Percentiles rank a stretch among this genome's conserved stretches.
These are phyloP conservation scores for Exephanes ischioxanthus DNA, from an alignment of 2,888 invertebrate species.

Conservation along the genomic window DNA sequence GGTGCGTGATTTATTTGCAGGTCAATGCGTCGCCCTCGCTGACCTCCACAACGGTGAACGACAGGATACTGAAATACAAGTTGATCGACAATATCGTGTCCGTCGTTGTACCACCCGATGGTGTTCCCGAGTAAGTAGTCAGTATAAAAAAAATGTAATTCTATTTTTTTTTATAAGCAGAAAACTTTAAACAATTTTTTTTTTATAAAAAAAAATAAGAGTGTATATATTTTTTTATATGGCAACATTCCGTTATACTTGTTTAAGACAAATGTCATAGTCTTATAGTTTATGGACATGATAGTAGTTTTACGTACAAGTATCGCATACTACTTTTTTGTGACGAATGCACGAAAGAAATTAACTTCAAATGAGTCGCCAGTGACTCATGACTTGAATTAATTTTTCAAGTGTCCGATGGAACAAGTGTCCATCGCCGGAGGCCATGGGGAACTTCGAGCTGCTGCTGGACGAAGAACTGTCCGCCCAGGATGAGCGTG, in stretches of 20 bases:
- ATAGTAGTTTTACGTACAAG: too few species aligned
- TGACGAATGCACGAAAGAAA: too few species aligned
- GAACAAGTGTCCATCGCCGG: constrained; percentile 92
- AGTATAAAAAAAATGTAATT: not conserved
- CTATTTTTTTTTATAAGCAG: not conserved
- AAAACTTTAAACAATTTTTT: not conserved
- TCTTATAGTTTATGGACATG: too few species aligned
- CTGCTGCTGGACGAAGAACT: constrained; percentile 94
- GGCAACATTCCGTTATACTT: too few species aligned
- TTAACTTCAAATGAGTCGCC: too few species aligned
- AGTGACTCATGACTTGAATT: too few species aligned
- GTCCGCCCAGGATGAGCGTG: constrained; percentile 88
- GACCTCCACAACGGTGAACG: constrained; percentile 97
- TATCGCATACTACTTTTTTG: too few species aligned
- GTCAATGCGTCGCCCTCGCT: constrained; percentile 98
- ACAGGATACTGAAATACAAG: constrained; percentile 97
- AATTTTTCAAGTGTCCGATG: constrained; percentile 89
- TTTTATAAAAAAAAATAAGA: too few species aligned
- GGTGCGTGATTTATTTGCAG: constrained; percentile 80
- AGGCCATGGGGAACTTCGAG: constrained; percentile 94
- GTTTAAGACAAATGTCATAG: too few species aligned
- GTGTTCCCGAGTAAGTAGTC: constrained; percentile 91
- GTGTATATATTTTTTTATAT: too few species aligned
- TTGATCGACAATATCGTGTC: constrained; percentile 96
- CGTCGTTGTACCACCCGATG: constrained; percentile 95